Evolutionary conservation across 2,113 vertebrate species (phyloP).

Genomic region (Syngnathus floridae): DNA sequence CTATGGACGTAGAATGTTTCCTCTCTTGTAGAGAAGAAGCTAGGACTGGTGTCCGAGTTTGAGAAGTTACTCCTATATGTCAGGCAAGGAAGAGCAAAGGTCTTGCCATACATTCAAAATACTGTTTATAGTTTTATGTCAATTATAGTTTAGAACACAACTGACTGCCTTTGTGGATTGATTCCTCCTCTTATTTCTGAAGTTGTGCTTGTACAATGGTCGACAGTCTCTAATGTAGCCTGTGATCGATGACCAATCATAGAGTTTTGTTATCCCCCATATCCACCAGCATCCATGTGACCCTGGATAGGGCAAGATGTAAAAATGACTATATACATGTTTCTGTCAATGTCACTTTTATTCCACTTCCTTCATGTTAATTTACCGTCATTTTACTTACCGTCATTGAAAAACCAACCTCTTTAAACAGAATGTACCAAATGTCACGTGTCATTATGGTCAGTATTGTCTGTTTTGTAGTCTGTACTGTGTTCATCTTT

Average conservation of each 20-base stretch:
- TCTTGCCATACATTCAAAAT: too few relatives aligned
- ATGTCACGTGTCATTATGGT: neutral
- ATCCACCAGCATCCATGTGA: neutral
- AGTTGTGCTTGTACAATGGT: neutral
- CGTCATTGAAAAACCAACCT: neutral
- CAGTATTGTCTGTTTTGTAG: neutral
- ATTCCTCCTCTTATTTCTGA: too few relatives aligned
- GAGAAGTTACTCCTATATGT: too few relatives aligned
- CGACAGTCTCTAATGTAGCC: neutral
- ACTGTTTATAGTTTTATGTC: too few relatives aligned
- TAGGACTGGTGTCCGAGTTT: too few relatives aligned
- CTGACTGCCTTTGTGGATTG: too few relatives aligned
- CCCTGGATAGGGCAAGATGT: neutral
- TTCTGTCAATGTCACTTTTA: neutral
- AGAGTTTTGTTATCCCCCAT: neutral
- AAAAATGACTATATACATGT: neutral
- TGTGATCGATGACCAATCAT: neutral
- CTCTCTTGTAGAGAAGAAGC: too few relatives aligned
- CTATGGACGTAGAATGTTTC: too few relatives aligned
- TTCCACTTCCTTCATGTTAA: neutral
- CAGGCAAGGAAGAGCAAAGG: too few relatives aligned
- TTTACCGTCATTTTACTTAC: too few relatives aligned
- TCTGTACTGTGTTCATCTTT: constrained; percentile 10
- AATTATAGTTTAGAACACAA: neutral
- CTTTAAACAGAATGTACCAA: neutral